Evolutionary conservation across 2,797 vertebrate genomes (phyloP).

Genomic region (Hoplostethus atlanticus): DNA sequence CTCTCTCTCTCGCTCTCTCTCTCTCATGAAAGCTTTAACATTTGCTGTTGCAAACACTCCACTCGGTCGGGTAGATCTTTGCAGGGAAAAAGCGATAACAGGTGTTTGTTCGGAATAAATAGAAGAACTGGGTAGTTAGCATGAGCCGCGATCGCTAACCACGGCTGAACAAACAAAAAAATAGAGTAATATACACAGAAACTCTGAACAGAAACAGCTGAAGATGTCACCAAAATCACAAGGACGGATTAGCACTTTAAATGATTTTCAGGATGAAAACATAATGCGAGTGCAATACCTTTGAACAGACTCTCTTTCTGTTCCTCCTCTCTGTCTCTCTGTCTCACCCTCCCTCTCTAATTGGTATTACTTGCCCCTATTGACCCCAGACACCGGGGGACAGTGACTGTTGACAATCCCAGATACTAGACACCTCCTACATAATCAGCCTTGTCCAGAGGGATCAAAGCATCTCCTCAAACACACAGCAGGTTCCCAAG

Average conservation of each 20-base stretch:
- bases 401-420: conserved; percentile 58
- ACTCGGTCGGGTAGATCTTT: no score
- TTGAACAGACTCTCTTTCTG: background rate
- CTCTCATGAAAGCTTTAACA: no score
- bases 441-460: conserved; percentile 49
- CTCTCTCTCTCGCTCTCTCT: no score
- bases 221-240: no score
- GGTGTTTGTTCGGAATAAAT: no score
- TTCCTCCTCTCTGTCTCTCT: background rate
- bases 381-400: conserved; percentile 50
- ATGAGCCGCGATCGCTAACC: no score
- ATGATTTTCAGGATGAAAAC: background rate
- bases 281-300: background rate
- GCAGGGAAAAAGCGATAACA: no score
- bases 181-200: no score
- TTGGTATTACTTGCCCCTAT: conserved; percentile 46
- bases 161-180: no score
- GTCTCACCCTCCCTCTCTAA: conserved; percentile 31
- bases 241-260: background rate
- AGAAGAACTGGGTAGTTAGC: no score
- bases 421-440: conserved; percentile 56
- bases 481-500: conserved; percentile 58
- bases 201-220: no score
- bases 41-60: no score
- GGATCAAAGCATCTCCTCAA: conserved; percentile 52